Conservation (phyloP, 2,797 vertebrate species). For the Lepus oiostolus region DNA sequence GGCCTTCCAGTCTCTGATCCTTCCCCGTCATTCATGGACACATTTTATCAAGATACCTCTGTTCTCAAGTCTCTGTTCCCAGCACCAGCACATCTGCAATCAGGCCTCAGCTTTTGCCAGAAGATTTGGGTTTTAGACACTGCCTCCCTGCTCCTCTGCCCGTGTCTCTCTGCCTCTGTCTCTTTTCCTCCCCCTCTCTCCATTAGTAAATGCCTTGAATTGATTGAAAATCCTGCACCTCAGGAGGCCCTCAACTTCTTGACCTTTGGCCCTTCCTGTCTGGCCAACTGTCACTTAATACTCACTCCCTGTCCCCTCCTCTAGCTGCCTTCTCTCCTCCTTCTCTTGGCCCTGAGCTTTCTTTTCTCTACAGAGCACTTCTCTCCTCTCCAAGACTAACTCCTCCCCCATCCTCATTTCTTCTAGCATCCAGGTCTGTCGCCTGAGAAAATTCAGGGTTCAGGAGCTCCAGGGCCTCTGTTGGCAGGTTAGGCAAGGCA, state of each 20-base stretch:
- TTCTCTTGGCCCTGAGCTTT: constrained; percentile 23
- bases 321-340: constrained; percentile 40
- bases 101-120: constrained; percentile 26
- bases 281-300: background rate
- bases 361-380: constrained; percentile 41
- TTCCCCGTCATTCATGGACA: background rate
- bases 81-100: constrained; percentile 47
- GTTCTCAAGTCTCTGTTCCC: constrained; percentile 48
- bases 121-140: constrained; percentile 62
- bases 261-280: constrained; percentile 45
- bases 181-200: background rate
- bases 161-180: background rate
- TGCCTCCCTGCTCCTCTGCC: background rate
- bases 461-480: no score
- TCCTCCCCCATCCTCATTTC: background rate
- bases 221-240: constrained; percentile 9
- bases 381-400: constrained; percentile 2
- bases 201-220: constrained; percentile 36
- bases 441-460: constrained; percentile 21
- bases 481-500: background rate
- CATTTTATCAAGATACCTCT: background rate
- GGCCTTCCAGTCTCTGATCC: background rate
- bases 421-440: background rate
- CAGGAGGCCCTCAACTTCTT: background rate
- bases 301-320: background rate